These are phyloP conservation scores for Megaustenia siamemsis DNA, from an alignment of 2,888 invertebrate species.

Conservation along the genomic window DNA sequence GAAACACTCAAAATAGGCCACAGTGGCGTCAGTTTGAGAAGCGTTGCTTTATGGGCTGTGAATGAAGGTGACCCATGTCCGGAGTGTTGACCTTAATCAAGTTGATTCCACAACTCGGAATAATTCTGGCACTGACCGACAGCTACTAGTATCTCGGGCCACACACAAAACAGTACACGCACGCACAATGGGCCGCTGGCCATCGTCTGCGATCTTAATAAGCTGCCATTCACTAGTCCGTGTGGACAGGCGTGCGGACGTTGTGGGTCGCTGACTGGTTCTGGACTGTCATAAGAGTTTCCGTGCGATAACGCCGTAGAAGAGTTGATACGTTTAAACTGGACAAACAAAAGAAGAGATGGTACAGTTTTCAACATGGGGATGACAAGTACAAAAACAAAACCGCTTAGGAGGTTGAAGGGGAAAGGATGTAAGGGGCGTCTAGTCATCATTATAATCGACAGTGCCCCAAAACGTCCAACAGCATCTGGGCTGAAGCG, in stretches of 20 bases:
- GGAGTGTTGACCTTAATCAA: slow-evolving; percentile 36
- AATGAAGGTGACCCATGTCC: slow-evolving; percentile 30
- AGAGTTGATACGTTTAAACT: background rate
- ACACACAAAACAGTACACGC: background rate
- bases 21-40: too few species aligned
- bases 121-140: slow-evolving; percentile 8
- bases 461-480: too few species aligned
- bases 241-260: slow-evolving; percentile 2
- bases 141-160: background rate
- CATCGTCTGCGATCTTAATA: slow-evolving; percentile 43
- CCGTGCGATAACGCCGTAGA: slow-evolving; percentile 8
- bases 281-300: slow-evolving; percentile 1
- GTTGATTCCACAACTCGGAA: slow-evolving; percentile 6
- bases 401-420: too few species aligned
- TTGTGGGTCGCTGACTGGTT: background rate
- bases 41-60: background rate
- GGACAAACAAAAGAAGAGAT: background rate
- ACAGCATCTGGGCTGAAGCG: too few species aligned
- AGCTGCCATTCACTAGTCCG: slow-evolving; percentile 40
- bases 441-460: too few species aligned
- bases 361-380: background rate
- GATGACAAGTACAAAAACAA: background rate
- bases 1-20: too few species aligned
- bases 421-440: too few species aligned
- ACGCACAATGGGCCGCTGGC: background rate